Percentiles rank a stretch among this genome's conserved stretches.
These are phyloP conservation scores for Zapus hudsonius DNA, from an alignment of 2,113 vertebrate genomes.

Conservation along the genomic window DNA sequence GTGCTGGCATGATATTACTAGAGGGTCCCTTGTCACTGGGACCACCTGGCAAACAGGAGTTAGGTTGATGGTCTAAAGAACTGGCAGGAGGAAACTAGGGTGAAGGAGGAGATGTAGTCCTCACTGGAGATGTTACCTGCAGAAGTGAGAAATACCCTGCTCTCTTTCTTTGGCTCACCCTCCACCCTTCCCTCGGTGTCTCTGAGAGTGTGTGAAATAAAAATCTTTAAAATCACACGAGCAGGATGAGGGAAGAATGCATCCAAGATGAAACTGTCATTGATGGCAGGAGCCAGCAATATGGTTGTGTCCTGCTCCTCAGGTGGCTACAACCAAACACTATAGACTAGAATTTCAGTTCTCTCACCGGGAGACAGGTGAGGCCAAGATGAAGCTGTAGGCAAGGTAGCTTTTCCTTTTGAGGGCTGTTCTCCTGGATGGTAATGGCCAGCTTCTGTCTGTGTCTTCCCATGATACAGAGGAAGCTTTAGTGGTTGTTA, in stretches of 20 bases:
- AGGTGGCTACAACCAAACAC: too few relatives aligned
- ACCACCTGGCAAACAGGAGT: neutral
- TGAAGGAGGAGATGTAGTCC: neutral
- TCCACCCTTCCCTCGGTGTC: too few relatives aligned
- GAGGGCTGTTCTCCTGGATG: neutral
- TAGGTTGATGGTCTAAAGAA: neutral
- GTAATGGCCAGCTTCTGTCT: neutral
- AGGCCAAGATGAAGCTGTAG: neutral
- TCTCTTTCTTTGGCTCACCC: neutral
- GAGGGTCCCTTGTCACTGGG: too few relatives aligned
- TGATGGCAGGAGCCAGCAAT: neutral
- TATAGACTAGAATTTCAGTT: neutral
- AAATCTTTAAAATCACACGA: neutral
- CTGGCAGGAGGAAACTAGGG: neutral
- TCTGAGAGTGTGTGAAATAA: neutral
- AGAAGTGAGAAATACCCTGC: neutral
- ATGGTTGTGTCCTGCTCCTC: neutral
- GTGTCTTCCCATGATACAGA: neutral
- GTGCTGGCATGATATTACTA: too few relatives aligned
- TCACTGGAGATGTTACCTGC: neutral
- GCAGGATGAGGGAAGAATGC: neutral
- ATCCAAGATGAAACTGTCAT: neutral
- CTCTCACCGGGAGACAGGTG: neutral
- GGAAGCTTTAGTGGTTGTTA: neutral
- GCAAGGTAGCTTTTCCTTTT: neutral